Evolutionary conservation across 2,888 invertebrate genomes (phyloP).

Genomic region (Hirtodrosophila confusa): DNA sequence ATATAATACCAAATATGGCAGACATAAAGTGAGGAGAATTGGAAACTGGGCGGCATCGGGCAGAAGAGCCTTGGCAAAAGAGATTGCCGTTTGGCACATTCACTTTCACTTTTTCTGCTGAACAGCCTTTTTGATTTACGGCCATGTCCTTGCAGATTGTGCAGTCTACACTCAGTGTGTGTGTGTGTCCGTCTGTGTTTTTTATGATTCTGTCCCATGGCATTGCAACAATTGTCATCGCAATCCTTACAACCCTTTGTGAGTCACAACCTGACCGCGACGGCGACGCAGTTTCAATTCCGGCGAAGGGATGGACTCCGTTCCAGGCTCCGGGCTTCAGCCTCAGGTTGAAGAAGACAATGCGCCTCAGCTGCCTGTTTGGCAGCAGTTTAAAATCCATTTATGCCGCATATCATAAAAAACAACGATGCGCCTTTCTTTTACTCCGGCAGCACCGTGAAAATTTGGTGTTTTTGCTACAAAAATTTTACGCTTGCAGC

Average conservation of each 20-base stretch:
- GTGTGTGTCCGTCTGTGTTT: slow-evolving; percentile 21
- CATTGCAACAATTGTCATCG: slow-evolving; percentile 75
- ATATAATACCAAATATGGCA: slow-evolving; percentile 52
- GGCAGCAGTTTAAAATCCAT: slow-evolving; percentile 71
- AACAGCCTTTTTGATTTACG: slow-evolving; percentile 64
- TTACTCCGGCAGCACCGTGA: slow-evolving; percentile 47
- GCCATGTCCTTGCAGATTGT: slow-evolving; percentile 35
- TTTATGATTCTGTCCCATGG: slow-evolving; percentile 61
- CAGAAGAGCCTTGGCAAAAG: not conserved
- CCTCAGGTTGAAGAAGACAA: slow-evolving; percentile 42
- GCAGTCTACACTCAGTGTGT: not conserved
- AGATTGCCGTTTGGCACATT: slow-evolving; percentile 7
- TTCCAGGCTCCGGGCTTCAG: not conserved
- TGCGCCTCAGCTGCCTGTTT: slow-evolving; percentile 71
- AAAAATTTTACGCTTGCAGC: slow-evolving; percentile 65
- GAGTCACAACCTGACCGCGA: slow-evolving; percentile 58
- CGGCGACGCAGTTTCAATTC: slow-evolving; percentile 47
- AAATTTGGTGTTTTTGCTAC: slow-evolving; percentile 73
- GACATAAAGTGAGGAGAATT: slow-evolving; percentile 21
- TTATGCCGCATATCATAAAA: slow-evolving; percentile 77
- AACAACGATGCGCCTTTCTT: slow-evolving; percentile 47
- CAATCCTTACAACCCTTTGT: slow-evolving; percentile 75
- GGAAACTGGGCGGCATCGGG: slow-evolving; percentile 11
- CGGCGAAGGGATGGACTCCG: slow-evolving; percentile 28
- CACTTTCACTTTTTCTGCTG: slow-evolving; percentile 65